Conservation (phyloP, 2,797 vertebrate genomes). For the Hapalemur alaotrensis region DNA sequence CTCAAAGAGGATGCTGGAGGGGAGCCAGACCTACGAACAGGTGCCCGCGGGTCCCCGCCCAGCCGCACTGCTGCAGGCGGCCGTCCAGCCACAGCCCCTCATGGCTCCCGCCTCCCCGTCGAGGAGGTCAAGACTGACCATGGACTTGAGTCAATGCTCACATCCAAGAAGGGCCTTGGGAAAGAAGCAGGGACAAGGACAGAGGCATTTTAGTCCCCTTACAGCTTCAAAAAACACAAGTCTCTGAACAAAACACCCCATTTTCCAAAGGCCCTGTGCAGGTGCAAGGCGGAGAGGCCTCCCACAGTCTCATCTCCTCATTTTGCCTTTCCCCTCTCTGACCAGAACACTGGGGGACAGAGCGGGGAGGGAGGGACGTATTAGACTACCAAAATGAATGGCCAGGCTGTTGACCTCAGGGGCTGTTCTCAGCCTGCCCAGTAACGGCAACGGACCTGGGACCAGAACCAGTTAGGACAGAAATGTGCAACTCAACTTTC, state of each 20-base stretch:
- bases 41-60: fast-evolving
- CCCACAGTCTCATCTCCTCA: neutral
- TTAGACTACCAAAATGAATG: neutral
- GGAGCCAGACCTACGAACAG: neutral
- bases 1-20: neutral
- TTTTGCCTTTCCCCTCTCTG: neutral
- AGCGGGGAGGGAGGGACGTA: neutral
- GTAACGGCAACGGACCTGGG: fast-evolving
- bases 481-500: neutral
- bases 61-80: neutral
- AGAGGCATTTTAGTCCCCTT: neutral
- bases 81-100: too few species aligned
- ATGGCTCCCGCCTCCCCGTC: too few species aligned
- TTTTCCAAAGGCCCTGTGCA: neutral
- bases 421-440: neutral
- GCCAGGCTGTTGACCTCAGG: too few species aligned
- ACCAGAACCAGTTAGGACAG: too few species aligned
- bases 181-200: neutral
- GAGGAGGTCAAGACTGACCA: neutral
- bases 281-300: neutral
- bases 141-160: neutral
- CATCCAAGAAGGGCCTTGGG: neutral
- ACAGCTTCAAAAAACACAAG: neutral
- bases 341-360: neutral
- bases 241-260: fast-evolving